These are phyloP conservation scores for Loriculus beryllinus DNA, from an alignment of 2,797 vertebrate genomes.

Conservation along the genomic window DNA sequence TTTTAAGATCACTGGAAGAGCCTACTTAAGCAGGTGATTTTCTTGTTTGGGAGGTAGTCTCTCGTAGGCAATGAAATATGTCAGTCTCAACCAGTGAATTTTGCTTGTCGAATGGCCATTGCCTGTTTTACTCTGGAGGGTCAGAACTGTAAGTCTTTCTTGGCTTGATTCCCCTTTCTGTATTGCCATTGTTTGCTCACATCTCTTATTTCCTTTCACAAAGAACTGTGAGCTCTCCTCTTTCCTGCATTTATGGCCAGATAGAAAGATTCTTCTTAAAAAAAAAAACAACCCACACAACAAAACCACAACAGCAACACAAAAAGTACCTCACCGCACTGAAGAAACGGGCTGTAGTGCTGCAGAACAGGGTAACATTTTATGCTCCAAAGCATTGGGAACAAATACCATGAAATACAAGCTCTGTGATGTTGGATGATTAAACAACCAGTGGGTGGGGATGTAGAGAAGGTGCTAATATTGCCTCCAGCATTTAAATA, in stretches of 20 bases:
- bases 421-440: background rate
- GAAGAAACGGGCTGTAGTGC: background rate
- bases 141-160: background rate
- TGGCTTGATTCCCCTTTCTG: background rate
- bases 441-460: background rate
- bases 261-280: background rate
- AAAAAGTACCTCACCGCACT: background rate
- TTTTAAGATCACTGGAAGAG: background rate
- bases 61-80: background rate
- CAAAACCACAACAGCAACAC: background rate
- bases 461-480: background rate
- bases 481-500: constrained; percentile 20
- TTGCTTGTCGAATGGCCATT: background rate
- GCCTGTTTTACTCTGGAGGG: background rate
- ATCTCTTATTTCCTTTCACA: background rate
- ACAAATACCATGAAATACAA: background rate
- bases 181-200: background rate
- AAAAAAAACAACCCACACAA: background rate
- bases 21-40: constrained; percentile 6
- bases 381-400: background rate
- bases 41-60: background rate
- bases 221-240: background rate
- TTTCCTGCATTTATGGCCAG: background rate
- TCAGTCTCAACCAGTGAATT: background rate
- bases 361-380: background rate